A percentile compares a stretch with the other conserved stretches of the same genome.
Conservation (phyloP, 2,113 vertebrate species). For the Pseudopipra pipra region DNA sequence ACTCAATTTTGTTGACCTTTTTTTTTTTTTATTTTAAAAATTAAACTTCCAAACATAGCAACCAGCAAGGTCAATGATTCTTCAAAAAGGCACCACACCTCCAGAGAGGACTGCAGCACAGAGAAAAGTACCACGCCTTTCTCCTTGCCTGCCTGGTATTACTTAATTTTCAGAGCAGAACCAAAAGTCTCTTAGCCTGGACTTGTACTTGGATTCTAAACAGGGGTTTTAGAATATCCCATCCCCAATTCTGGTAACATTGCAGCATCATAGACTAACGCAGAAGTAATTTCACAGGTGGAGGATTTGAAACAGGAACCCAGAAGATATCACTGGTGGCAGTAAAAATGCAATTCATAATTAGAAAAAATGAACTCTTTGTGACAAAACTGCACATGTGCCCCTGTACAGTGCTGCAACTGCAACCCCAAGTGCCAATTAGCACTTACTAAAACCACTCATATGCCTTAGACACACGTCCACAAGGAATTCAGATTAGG, state of each 20-base stretch:
- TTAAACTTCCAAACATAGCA: neutral
- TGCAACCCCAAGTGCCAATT: neutral
- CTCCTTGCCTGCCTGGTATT: neutral
- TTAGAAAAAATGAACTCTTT: neutral
- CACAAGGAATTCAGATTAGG: neutral
- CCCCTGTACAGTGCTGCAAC: neutral
- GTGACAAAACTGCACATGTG: rapidly evolving
- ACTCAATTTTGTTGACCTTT: neutral
- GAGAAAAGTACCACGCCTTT: neutral
- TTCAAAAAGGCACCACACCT: neutral
- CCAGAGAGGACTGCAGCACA: neutral
- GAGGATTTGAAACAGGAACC: neutral
- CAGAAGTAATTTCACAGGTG: neutral
- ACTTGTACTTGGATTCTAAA: neutral
- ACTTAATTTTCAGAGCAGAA: neutral
- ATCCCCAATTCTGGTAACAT: neutral
- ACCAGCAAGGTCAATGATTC: neutral
- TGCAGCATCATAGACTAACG: neutral
- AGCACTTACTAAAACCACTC: neutral
- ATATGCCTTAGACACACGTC: rapidly evolving
- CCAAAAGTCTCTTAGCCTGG: neutral
- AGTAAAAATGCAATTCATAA: neutral
- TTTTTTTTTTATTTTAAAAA: neutral
- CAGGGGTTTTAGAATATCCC: neutral
- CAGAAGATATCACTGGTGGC: rapidly evolving